Evolutionary conservation across 2,888 invertebrate species (phyloP).

Genomic region (Tuberolachnus salignus): DNA sequence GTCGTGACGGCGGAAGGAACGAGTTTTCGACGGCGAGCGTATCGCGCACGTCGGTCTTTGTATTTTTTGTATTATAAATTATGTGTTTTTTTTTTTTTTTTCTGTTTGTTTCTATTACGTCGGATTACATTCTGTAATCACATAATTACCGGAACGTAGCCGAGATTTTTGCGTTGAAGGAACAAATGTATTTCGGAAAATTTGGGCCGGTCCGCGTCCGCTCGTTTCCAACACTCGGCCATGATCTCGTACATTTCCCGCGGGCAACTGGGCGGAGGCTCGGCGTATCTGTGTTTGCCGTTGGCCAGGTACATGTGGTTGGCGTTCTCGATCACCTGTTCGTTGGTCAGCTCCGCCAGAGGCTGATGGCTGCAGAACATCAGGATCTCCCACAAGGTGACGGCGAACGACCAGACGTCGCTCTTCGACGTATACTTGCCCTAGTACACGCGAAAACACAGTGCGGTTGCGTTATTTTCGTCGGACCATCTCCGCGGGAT

Average conservation of each 20-base stretch:
- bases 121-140: neutral
- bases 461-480: no score
- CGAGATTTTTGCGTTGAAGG: slow-evolving; percentile 74
- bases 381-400: slow-evolving; percentile 88
- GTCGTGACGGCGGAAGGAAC: no score
- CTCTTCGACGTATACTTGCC: slow-evolving; percentile 85
- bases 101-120: no score
- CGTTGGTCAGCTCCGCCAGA: slow-evolving; percentile 79
- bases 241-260: slow-evolving; percentile 89
- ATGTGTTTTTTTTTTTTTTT: no score
- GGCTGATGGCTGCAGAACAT: slow-evolving; percentile 81
- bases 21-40: no score
- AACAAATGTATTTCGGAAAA: slow-evolving; percentile 89
- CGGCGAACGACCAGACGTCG: slow-evolving; percentile 91
- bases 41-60: no score
- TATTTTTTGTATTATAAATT: no score
- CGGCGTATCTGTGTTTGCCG: slow-evolving; percentile 67
- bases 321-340: slow-evolving; percentile 80
- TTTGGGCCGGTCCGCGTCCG: slow-evolving; percentile 79
- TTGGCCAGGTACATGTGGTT: slow-evolving; percentile 71
- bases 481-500: no score
- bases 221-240: slow-evolving; percentile 89
- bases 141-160: slow-evolving; percentile 67
- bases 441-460: slow-evolving; percentile 67
- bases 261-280: slow-evolving; percentile 78